phyloP scores from a whole-genome alignment of 2,113 vertebrate species.

The Hystrix brachyura region DNA sequence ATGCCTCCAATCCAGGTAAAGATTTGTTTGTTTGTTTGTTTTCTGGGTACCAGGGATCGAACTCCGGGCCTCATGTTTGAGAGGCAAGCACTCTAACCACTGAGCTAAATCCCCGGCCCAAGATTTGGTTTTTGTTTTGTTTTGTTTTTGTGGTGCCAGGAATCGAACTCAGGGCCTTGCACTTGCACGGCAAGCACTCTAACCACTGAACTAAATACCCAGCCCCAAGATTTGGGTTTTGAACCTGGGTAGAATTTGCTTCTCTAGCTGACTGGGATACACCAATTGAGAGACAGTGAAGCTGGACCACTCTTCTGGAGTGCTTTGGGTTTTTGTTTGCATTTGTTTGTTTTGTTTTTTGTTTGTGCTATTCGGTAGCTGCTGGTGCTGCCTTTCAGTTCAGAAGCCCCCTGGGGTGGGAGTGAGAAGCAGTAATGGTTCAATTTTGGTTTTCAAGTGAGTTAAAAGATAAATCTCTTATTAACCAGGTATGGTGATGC shows the following conservation, averaged over 20 bases:
- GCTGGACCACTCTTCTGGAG: not conserved
- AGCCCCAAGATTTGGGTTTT: not conserved
- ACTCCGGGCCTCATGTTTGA: no score
- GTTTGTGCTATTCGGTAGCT: not conserved
- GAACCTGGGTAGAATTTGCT: not conserved
- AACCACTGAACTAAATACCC: no score
- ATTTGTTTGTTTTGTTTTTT: not conserved
- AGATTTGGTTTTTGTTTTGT: no score
- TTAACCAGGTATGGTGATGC: no score
- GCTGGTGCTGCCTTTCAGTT: not conserved
- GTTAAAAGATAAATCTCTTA: not conserved
- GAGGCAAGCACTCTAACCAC: no score
- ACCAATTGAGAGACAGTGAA: not conserved
- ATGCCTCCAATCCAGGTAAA: no score
- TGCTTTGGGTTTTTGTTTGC: not conserved
- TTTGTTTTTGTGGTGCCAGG: no score
- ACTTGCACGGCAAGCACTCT: no score
- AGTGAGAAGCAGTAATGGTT: not conserved
- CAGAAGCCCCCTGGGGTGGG: not conserved
- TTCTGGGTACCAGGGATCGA: no score
- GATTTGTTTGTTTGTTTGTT: no score
- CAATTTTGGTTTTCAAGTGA: not conserved
- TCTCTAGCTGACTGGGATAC: not conserved
- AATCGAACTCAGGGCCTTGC: no score
- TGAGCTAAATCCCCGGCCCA: no score